Evolutionary conservation across 2,797 vertebrate species (phyloP).

Genomic region (Anisognathus igniventris): DNA sequence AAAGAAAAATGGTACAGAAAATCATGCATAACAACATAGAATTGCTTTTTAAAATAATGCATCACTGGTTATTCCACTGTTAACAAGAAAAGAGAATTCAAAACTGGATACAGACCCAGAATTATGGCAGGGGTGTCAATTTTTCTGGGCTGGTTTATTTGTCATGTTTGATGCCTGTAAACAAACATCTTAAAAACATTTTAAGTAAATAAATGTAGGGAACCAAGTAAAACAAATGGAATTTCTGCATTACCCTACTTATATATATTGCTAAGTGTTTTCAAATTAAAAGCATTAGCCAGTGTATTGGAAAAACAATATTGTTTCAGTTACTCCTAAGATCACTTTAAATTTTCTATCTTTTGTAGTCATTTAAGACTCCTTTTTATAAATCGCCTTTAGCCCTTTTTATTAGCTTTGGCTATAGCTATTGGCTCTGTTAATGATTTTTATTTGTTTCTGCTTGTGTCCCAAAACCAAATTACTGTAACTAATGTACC

Average conservation of each 20-base stretch:
- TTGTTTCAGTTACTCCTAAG: slow-evolving; percentile 9
- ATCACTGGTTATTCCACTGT: not conserved
- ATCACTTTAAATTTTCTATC: slow-evolving; percentile 18
- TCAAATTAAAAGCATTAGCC: not conserved
- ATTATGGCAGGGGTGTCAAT: not conserved
- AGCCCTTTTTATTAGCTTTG: slow-evolving; percentile 62
- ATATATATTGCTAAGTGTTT: not conserved
- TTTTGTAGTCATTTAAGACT: slow-evolving; percentile 39
- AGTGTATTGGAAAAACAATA: not conserved
- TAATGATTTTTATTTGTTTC: slow-evolving; percentile 68
- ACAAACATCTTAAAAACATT: not conserved
- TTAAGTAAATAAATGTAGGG: not conserved
- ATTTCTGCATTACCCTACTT: not conserved
- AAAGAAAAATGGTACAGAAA: not conserved
- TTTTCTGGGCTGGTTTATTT: not conserved
- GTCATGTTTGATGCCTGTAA: not conserved
- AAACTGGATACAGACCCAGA: not conserved
- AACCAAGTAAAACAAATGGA: not conserved
- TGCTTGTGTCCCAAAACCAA: slow-evolving; percentile 58
- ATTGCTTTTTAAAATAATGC: not conserved
- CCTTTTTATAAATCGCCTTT: slow-evolving; percentile 50
- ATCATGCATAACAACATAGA: not conserved
- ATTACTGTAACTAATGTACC: slow-evolving; percentile 65
- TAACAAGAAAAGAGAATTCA: not conserved
- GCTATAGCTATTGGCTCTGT: slow-evolving; percentile 43